Percentiles rank a stretch among this genome's conserved stretches.
Evolutionary conservation across 2,113 vertebrate species (phyloP).

Genomic region (Triplophysa dalaica): DNA sequence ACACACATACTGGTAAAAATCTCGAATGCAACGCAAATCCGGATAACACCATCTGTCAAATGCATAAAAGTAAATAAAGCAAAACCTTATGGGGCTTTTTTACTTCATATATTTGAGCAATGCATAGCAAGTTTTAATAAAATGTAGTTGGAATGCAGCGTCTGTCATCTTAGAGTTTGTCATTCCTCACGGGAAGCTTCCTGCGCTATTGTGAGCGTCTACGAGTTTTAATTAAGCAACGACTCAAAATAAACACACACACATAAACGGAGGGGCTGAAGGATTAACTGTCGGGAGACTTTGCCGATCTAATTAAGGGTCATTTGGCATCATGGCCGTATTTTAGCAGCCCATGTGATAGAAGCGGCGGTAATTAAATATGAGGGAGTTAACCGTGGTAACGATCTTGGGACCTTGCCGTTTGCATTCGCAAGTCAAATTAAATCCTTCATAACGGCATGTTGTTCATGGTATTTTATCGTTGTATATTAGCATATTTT

Average conservation of each 20-base stretch:
- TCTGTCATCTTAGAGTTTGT: slow-evolving; percentile 32
- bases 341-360: slow-evolving; percentile 61
- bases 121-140: not conserved
- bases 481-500: slow-evolving; percentile 63
- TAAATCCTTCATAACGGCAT: slow-evolving; percentile 70
- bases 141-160: not conserved
- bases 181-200: slow-evolving; percentile 8
- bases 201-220: slow-evolving; percentile 31
- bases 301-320: slow-evolving; percentile 73
- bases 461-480: slow-evolving; percentile 64
- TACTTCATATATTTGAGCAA: not conserved
- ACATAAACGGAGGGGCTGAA: slow-evolving; percentile 33
- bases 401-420: slow-evolving; percentile 69
- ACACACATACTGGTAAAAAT: no score
- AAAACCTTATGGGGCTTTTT: no score
- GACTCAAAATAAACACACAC: slow-evolving; percentile 29
- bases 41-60: no score
- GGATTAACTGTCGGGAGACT: slow-evolving; percentile 62
- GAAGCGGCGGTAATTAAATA: slow-evolving; percentile 70
- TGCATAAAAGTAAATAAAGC: no score
- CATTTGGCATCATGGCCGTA: slow-evolving; percentile 69
- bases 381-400: slow-evolving; percentile 41
- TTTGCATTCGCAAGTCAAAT: slow-evolving; percentile 70
- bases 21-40: no score
- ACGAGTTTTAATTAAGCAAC: slow-evolving; percentile 47